A percentile compares a stretch with the other conserved stretches of the same genome.
These are phyloP conservation scores for Pan troglodytes DNA, from an alignment of 2,113 vertebrate species.

Conservation along the genomic window NHGRI_mPanTro3-v2.1_pri NC_072398.2:198238001-198238500, in stretches of 20 bases:
- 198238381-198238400: conserved; percentile 37
- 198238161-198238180: not conserved
- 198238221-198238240: conserved; percentile 42
- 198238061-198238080: not conserved
- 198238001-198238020: not conserved
- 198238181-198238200: not conserved
- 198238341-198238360: conserved; percentile 57
- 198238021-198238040: not conserved
- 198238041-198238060: not conserved
- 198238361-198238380: conserved; percentile 44
- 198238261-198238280: conserved; percentile 50
- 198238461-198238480: not conserved
- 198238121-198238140: not conserved
- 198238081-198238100: not conserved
- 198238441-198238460: not conserved
- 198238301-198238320: conserved; percentile 63
- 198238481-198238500: not conserved
- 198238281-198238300: conserved; percentile 49
- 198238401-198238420: conserved; percentile 51
- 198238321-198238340: conserved; percentile 18
- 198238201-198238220: conserved; percentile 58
- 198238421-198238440: not conserved
- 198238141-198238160: not conserved
- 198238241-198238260: conserved; percentile 25
- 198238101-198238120: not conserved